phyloP scores from a whole-genome alignment of 2,113 vertebrate species.

The Grantiella picta region DNA sequence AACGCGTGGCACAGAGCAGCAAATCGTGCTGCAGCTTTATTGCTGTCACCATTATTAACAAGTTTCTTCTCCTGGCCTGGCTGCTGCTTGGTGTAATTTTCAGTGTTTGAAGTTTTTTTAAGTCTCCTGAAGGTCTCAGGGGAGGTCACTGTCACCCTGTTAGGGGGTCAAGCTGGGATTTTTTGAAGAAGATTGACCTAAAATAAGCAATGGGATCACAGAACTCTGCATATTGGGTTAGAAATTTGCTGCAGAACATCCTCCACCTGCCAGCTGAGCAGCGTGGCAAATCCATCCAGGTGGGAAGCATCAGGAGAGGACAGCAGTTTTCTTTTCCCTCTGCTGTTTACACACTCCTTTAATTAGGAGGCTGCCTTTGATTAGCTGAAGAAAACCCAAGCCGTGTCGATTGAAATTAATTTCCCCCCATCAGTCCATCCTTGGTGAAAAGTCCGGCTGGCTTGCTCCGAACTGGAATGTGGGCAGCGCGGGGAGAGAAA shows the following conservation, averaged over 20 bases:
- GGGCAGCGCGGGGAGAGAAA: conserved; percentile 6
- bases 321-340: neutral
- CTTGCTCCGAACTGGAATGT: neutral
- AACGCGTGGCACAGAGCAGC: neutral
- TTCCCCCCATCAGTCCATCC: neutral
- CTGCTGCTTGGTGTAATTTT: neutral
- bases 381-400: neutral
- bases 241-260: neutral
- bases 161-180: neutral
- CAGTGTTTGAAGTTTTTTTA: neutral
- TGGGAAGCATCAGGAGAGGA: neutral
- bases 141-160: neutral
- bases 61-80: neutral
- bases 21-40: neutral
- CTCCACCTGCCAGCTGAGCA: neutral
- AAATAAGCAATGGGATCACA: neutral
- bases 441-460: neutral
- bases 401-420: neutral
- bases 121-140: neutral
- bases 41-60: neutral
- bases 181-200: neutral
- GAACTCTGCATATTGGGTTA: neutral
- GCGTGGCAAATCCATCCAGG: neutral
- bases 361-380: neutral
- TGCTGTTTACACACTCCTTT: neutral